Evolutionary conservation across 2,888 invertebrate species (phyloP).

Genomic region (Lissocephala sabroskyi): DNA sequence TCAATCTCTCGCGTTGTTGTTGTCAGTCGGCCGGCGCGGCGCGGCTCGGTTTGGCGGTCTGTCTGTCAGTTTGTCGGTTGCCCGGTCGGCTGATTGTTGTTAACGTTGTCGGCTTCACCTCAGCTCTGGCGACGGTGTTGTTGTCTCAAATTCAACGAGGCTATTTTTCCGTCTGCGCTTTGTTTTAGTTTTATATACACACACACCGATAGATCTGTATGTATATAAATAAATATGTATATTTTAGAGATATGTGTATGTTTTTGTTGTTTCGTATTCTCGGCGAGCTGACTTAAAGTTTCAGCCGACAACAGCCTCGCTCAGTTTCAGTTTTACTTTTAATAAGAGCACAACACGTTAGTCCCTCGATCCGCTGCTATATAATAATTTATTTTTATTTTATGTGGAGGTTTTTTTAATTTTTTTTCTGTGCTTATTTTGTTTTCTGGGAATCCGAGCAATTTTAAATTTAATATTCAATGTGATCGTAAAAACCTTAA

Average conservation of each 20-base stretch:
- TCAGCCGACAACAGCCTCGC: slow-evolving; percentile 29
- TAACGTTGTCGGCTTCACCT: slow-evolving; percentile 7
- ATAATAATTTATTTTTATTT: not conserved
- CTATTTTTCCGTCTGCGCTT: too few relatives aligned
- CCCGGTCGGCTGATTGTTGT: too few relatives aligned
- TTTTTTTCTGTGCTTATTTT: not conserved
- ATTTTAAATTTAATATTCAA: slow-evolving; percentile 8
- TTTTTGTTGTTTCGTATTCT: slow-evolving; percentile 26
- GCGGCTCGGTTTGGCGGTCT: too few relatives aligned
- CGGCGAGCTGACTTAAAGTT: slow-evolving; percentile 51
- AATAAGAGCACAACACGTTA: slow-evolving; percentile 50
- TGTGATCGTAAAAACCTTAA: too few relatives aligned
- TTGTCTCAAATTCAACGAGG: too few relatives aligned
- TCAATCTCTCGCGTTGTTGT: too few relatives aligned
- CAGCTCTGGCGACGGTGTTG: slow-evolving; percentile 1
- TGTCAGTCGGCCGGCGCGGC: too few relatives aligned
- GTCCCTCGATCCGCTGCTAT: slow-evolving; percentile 2
- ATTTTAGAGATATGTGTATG: too few relatives aligned
- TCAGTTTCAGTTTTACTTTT: slow-evolving; percentile 54
- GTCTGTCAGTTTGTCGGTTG: too few relatives aligned
- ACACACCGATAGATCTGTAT: too few relatives aligned
- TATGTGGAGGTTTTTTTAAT: not conserved
- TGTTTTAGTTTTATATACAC: slow-evolving; percentile 5
- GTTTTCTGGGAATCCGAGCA: slow-evolving; percentile 1
- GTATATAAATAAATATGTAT: too few relatives aligned